phyloP scores from a whole-genome alignment of 2,888 invertebrate species.

The Apamea anceps region DNA sequence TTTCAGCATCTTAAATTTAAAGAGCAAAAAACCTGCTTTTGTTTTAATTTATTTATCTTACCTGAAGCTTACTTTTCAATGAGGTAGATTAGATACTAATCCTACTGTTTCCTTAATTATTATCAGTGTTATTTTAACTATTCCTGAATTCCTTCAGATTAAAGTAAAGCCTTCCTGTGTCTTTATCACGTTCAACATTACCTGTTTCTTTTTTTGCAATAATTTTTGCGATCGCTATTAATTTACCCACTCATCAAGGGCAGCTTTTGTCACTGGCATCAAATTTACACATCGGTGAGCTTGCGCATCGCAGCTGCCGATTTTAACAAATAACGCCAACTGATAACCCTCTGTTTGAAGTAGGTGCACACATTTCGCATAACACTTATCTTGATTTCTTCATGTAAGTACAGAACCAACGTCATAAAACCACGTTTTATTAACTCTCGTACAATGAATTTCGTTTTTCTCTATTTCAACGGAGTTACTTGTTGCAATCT shows the following conservation, averaged over 20 bases:
- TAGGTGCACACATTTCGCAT: conserved; percentile 64
- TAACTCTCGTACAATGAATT: conserved; percentile 49
- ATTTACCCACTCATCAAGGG: conserved; percentile 85
- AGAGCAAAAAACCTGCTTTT: neutral
- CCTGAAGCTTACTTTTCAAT: neutral
- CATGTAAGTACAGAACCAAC: conserved; percentile 53
- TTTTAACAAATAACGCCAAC: conserved; percentile 82
- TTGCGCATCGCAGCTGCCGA: conserved; percentile 82
- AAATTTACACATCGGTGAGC: conserved; percentile 82
- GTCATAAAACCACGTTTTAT: conserved; percentile 61
- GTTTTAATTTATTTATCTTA: conserved; percentile 1
- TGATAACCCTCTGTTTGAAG: conserved; percentile 78
- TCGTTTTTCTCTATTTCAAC: conserved; percentile 49
- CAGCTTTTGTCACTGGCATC: conserved; percentile 82
- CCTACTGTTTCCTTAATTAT: neutral
- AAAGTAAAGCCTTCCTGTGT: neutral
- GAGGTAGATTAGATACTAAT: neutral
- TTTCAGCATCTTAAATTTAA: neutral
- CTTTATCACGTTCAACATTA: neutral
- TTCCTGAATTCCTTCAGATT: neutral
- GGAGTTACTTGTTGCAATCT: conserved; percentile 40
- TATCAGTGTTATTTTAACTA: neutral
- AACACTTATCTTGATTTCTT: conserved; percentile 67
- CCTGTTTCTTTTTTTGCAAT: conserved; percentile 50
- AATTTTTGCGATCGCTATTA: conserved; percentile 70